phyloP scores from a whole-genome alignment of 2,888 invertebrate species.

The Neoitamus cyanurus region DNA sequence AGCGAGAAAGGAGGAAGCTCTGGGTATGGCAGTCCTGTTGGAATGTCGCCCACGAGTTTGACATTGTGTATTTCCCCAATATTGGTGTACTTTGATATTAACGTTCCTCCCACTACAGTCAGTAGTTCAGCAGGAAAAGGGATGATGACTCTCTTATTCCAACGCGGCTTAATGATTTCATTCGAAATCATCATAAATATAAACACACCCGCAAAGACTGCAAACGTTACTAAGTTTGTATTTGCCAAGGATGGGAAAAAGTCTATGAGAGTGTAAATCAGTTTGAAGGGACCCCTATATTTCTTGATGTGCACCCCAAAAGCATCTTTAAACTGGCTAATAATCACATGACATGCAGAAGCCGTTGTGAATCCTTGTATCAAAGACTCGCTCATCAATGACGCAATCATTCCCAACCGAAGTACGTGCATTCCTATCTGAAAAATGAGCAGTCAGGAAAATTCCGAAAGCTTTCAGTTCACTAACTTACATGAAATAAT shows the following conservation, averaged over 20 bases:
- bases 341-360: conserved; percentile 77
- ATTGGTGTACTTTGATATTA: conserved; percentile 71
- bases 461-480: not conserved
- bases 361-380: conserved; percentile 81
- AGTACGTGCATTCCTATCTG: conserved; percentile 74
- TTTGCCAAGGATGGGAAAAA: conserved; percentile 69
- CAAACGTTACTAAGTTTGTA: conserved; percentile 70
- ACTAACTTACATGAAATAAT: conserved; percentile 71
- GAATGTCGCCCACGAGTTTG: conserved; percentile 74
- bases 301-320: conserved; percentile 70
- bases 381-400: conserved; percentile 73
- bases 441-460: not conserved
- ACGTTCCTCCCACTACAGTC: conserved; percentile 75
- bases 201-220: conserved; percentile 72
- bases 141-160: conserved; percentile 71
- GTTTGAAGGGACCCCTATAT: conserved; percentile 72
- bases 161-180: conserved; percentile 73
- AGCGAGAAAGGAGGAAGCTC: conserved; percentile 70
- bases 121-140: conserved; percentile 82
- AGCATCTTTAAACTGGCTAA: conserved; percentile 75
- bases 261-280: conserved; percentile 71
- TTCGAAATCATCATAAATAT: conserved; percentile 74
- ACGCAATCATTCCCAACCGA: conserved; percentile 71
- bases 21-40: conserved; percentile 75
- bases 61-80: conserved; percentile 70